Percentiles rank a stretch among this genome's conserved stretches.
These are phyloP conservation scores for Mactromeris polynyma DNA, from an alignment of 2,888 invertebrate species.

Conservation along the genomic window DNA sequence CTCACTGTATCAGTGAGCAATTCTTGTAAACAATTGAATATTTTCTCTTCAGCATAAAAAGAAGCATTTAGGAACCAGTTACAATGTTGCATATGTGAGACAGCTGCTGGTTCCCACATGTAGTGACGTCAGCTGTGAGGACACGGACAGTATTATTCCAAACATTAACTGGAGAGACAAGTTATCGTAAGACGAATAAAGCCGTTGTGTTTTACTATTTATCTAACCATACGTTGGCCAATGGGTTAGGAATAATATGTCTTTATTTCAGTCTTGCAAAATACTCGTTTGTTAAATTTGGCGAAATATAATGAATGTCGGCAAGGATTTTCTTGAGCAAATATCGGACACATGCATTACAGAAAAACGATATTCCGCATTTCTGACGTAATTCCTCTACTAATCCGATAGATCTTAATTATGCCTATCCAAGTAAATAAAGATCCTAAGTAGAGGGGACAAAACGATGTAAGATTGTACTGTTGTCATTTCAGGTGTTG, in stretches of 20 bases:
- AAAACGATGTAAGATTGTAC: not conserved
- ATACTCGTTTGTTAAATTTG: not conserved
- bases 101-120: constrained; percentile 36
- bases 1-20: no score
- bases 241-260: not conserved
- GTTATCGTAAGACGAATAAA: not conserved
- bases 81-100: constrained; percentile 35
- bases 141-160: not conserved
- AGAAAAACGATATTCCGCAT: no score
- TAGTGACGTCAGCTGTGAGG: not conserved
- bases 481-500: constrained; percentile 20
- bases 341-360: no score
- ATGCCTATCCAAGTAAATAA: not conserved
- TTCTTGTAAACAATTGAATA: no score
- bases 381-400: not conserved
- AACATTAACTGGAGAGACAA: not conserved
- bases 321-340: not conserved
- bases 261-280: not conserved
- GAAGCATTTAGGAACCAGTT: constrained; percentile 19
- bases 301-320: not conserved
- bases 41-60: not conserved
- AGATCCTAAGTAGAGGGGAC: not conserved
- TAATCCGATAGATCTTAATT: not conserved
- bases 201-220: not conserved
- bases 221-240: not conserved